These are phyloP conservation scores for Australoheros scitulus DNA, from an alignment of 2,113 vertebrate species.

Conservation along the genomic window DNA sequence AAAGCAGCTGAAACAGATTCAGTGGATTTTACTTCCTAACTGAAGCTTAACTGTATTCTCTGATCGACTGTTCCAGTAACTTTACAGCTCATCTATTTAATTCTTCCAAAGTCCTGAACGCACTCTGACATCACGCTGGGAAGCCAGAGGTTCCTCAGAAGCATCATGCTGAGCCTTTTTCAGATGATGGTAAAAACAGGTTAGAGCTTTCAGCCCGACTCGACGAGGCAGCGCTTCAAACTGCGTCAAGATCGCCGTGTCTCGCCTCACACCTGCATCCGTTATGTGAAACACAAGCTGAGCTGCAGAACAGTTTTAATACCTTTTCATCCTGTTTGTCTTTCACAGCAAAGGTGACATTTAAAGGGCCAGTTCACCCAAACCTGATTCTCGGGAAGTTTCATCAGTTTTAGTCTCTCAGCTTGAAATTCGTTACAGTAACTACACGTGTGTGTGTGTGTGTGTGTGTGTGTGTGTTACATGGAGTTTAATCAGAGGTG, in stretches of 20 bases:
- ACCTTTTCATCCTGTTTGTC: not conserved
- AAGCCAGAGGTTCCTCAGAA: not conserved
- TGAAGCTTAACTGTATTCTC: not conserved
- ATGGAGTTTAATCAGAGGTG: too few relatives aligned
- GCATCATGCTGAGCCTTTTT: not conserved
- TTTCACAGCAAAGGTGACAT: not conserved
- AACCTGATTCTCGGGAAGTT: fast-evolving
- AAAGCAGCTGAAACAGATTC: too few relatives aligned
- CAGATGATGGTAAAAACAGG: not conserved
- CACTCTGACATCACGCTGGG: fast-evolving
- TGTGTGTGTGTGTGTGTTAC: too few relatives aligned
- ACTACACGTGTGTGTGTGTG: too few relatives aligned
- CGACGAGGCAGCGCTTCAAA: not conserved
- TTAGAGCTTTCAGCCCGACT: not conserved
- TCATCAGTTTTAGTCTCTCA: not conserved
- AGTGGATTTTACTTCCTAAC: too few relatives aligned
- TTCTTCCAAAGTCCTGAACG: not conserved
- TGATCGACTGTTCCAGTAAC: not conserved
- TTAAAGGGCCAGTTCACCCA: not conserved
- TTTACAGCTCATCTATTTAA: not conserved
- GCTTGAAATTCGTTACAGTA: not conserved
- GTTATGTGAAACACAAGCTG: constrained; percentile 42
- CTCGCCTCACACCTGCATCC: not conserved
- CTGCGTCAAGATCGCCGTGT: not conserved
- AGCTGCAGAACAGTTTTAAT: not conserved